Evolutionary conservation across 2,113 vertebrate species (phyloP), one percentile per base, ranked within the genome.

Genomic region (Steatornis caripensis): DNA sequence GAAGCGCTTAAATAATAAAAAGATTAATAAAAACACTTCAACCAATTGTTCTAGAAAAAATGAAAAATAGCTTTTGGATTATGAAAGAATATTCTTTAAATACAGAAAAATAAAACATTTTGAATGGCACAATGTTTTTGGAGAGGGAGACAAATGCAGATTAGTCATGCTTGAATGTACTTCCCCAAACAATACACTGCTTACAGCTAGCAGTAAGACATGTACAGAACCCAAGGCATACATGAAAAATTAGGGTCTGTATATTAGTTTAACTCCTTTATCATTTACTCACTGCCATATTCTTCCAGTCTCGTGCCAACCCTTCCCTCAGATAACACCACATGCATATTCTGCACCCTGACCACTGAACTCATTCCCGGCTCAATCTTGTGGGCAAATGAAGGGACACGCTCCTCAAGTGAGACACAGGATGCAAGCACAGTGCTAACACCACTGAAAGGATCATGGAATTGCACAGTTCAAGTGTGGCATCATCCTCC

Each of bases 1-100:
- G 71, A 83, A 87, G 88, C 29, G 76, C 87, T 96, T 94, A 95
- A 95, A 94, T 90, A 94, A 98, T 97, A 90, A 93, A 93, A 87
- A 89, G 89, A 97, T 97, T 95, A 98, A 97, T 93, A 95, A 84
- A 92, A 97, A 95, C 84, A 92, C 78, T 97, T 94, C 93, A 15
- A 17, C 64, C 51, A 26, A 81, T 95, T 97, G 94, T 95, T 96
- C 96, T 93, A 90, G 92, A 96, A 98, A 93, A 98, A 97, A 84
- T n/a, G 66, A 95, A 96, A 96, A 95, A 89, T 71, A 95, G 78
- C 51, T 78, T 96, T 75, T 84, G 57, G 81, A 85, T 94, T 83
- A 84, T 72, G 55, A 81, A 89, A 90, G 49, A 87, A 89, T 94
- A 91, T 61, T 85, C 61, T 95, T 96, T 95, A 86, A 81, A 90